Evolutionary conservation across 2,888 invertebrate genomes (phyloP), one percentile per base, ranked within the genome.

Genomic region (Pandemis heparana): DNA sequence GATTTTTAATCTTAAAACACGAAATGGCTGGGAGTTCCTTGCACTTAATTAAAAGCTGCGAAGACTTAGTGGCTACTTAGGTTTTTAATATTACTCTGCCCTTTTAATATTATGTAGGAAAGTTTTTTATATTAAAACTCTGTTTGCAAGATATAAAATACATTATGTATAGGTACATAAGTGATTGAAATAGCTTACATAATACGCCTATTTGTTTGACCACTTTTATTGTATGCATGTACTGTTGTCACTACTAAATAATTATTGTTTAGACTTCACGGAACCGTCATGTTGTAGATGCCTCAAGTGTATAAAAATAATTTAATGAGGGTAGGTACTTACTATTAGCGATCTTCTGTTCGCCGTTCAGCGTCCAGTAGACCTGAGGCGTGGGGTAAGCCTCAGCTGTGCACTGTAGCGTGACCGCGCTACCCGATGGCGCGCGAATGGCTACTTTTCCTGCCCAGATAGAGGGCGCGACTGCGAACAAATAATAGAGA

Each of bases 371-470:
- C 23, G 96, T 96, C 97, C 97, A 97, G 85, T 96, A 96, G 82
- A 96, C 96, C 81, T 96, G 96, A 5, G 97, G 97, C 78, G 95
- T 95, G 0, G 97, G 97, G 85, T 95, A 96, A 0, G 97, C 97
- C 83, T 97, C 97, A 0, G 96, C 96, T 60, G 96, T 95, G 84
- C 97, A 97, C 78, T 96, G 96, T 56, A 97, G 90, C 0, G 96
- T 96, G 76, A 96, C 96, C 70, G 96, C 94, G 67, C 96, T 95
- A 1, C 96, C 96, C 48, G 96, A 91, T 64, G 95, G 95, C 0
- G 96, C 96, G 0, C 97, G 96, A 7, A 97, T 95, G 23, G 97
- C 95, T 79, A 96, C 96, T 80, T 97, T 96, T 63, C 96, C 96
- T 16, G 97, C 96, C 95, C 96, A 96, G 65, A 97, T 96, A 88